Percentiles rank a stretch among this genome's conserved stretches.
Conservation (phyloP, 2,888 invertebrate species). For the Glaucopsyche alexis region DNA sequence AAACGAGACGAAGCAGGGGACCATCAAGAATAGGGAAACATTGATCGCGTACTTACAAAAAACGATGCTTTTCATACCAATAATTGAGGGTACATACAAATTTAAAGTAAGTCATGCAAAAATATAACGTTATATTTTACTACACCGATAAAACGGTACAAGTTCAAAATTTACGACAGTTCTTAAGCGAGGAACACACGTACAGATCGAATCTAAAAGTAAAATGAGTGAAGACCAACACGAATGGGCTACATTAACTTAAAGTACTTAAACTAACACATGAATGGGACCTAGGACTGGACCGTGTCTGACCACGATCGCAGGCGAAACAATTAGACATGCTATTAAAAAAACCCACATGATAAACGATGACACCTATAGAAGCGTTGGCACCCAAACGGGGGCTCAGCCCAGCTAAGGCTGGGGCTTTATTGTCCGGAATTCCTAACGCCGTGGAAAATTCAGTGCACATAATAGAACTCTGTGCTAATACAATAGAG, state of each 20-base stretch:
- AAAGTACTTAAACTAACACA: constrained; percentile 42
- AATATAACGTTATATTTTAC: neutral
- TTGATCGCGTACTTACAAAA: neutral
- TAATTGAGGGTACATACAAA: constrained; percentile 6
- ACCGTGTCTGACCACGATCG: constrained; percentile 50
- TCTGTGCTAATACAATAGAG: too few species aligned
- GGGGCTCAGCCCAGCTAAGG: neutral
- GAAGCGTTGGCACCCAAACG: constrained; percentile 39
- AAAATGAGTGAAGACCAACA: constrained; percentile 75
- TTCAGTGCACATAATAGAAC: too few species aligned
- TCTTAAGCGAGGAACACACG: neutral
- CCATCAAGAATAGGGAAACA: neutral
- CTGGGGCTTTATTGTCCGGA: too few species aligned
- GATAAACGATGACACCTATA: constrained; percentile 62
- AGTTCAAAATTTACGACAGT: neutral
- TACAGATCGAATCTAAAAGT: constrained; percentile 2
- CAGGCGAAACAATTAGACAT: constrained; percentile 45
- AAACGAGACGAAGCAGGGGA: neutral
- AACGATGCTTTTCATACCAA: neutral
- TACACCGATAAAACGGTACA: neutral
- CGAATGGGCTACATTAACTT: constrained; percentile 44
- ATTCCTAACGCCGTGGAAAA: too few species aligned
- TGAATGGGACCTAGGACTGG: constrained; percentile 40
- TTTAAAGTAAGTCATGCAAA: neutral
- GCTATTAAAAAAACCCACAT: constrained; percentile 80